Conservation (phyloP, 2,888 invertebrate species). For the Cataglyphis albicans region DNA sequence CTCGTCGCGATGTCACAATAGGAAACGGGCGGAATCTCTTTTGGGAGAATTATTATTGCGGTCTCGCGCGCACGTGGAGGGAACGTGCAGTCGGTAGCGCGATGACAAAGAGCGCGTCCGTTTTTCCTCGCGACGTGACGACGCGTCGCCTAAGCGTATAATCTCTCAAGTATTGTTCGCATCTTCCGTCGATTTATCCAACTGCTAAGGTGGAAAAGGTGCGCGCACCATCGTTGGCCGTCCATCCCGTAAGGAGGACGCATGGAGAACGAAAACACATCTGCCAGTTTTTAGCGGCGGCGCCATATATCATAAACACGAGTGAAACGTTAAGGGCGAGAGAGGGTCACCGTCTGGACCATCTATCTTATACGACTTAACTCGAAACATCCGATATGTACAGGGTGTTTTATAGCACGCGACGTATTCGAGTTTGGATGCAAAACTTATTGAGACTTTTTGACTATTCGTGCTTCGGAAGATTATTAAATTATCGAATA, state of each 20-base stretch:
- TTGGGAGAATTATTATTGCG: conserved; percentile 46
- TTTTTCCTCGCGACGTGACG: conserved; percentile 42
- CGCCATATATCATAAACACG: conserved; percentile 79
- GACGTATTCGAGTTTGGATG: not conserved
- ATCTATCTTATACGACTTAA: conserved; percentile 80
- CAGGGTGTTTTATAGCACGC: conserved; percentile 42
- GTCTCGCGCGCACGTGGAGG: conserved; percentile 6
- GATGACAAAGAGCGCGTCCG: conserved; percentile 40
- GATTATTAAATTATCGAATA: not conserved
- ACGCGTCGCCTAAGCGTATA: conserved; percentile 60
- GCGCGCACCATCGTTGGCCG: conserved; percentile 46
- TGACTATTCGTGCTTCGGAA: not conserved
- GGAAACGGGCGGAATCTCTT: conserved; percentile 21
- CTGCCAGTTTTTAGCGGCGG: conserved; percentile 79
- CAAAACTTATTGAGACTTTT: conserved; percentile 13
- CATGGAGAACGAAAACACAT: conserved; percentile 68
- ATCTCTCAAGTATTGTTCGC: conserved; percentile 73
- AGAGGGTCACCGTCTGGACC: conserved; percentile 72
- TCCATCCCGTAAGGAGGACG: conserved; percentile 22
- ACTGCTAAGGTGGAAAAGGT: conserved; percentile 37
- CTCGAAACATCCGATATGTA: conserved; percentile 69
- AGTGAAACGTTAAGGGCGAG: conserved; percentile 74
- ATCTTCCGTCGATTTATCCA: conserved; percentile 73
- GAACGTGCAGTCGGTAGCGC: conserved; percentile 37
- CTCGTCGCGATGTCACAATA: conserved; percentile 22